These are phyloP conservation scores for Notarius lentiginosus DNA, from an alignment of 2,113 vertebrate genomes.

Conservation along the genomic window DNA sequence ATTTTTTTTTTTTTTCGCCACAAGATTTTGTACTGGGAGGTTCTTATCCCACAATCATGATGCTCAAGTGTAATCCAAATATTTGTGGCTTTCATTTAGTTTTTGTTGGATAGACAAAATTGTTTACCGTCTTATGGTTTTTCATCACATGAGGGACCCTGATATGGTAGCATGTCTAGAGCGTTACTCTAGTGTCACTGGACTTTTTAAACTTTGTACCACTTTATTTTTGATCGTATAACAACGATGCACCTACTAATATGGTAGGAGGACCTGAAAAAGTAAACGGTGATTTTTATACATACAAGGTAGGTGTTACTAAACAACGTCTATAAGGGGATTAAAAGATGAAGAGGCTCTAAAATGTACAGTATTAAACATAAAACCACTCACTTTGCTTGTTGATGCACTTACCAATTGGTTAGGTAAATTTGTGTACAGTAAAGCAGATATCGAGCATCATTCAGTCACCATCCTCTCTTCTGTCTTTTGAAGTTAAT, in stretches of 20 bases:
- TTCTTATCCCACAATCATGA: not conserved
- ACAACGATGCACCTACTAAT: not conserved
- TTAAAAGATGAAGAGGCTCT: not conserved
- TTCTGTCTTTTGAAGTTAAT: not conserved
- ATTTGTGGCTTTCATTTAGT: not conserved
- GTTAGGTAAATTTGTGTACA: not conserved
- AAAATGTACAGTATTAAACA: not conserved
- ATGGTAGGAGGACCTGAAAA: not conserved
- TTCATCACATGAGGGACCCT: not conserved
- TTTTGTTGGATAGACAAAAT: too few relatives aligned
- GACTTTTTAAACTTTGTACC: not conserved
- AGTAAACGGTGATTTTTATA: not conserved
- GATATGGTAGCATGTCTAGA: not conserved
- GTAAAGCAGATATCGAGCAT: not conserved
- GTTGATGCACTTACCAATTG: not conserved
- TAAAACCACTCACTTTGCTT: too few relatives aligned
- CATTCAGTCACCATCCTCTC: not conserved
- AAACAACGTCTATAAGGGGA: not conserved
- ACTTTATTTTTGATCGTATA: not conserved
- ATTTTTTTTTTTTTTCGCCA: not conserved
- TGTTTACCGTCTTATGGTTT: not conserved
- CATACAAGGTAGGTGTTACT: not conserved
- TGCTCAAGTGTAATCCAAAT: not conserved
- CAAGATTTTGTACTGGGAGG: not conserved
- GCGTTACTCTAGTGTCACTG: not conserved